Evolutionary conservation across 2,888 invertebrate genomes (phyloP).

Genomic region (Notocelia uddmanniana): DNA sequence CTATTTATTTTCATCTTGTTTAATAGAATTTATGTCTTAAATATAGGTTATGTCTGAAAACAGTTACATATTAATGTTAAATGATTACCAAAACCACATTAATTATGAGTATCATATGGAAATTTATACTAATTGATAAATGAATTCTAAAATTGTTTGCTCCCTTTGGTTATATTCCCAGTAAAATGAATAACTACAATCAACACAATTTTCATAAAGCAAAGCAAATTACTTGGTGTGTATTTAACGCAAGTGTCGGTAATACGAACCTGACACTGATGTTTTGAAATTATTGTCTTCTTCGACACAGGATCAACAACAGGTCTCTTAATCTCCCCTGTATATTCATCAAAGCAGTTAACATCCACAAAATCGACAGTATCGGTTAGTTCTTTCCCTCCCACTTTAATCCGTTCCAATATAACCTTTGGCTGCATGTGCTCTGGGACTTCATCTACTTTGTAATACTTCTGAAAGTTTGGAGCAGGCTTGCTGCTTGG

Average conservation of each 20-base stretch:
- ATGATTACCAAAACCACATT: not conserved
- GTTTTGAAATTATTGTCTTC: slow-evolving; percentile 69
- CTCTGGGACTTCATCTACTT: slow-evolving; percentile 63
- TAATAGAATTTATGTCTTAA: no score
- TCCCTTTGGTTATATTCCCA: not conserved
- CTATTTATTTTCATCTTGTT: no score
- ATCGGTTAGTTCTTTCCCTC: slow-evolving; percentile 45
- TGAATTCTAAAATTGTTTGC: not conserved
- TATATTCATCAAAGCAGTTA: slow-evolving; percentile 47
- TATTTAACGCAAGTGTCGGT: slow-evolving; percentile 29
- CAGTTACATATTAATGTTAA: no score
- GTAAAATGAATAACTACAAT: not conserved
- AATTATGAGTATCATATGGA: not conserved
- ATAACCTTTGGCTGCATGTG: slow-evolving; percentile 63
- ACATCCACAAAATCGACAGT: slow-evolving; percentile 47
- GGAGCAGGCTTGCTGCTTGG: slow-evolving; percentile 43
- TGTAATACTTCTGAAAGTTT: slow-evolving; percentile 54
- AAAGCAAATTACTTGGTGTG: slow-evolving; percentile 10
- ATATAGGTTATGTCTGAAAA: not conserved
- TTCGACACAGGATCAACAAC: slow-evolving; percentile 63
- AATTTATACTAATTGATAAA: not conserved
- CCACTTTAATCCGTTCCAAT: slow-evolving; percentile 59
- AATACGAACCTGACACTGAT: slow-evolving; percentile 69
- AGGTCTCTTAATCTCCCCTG: slow-evolving; percentile 56
- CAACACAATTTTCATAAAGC: not conserved